A percentile compares a stretch with the other conserved stretches of the same genome.
phyloP scores from a whole-genome alignment of 1,140 invertebrate species.

The Trachymyrmex septentrionalis region DNA sequence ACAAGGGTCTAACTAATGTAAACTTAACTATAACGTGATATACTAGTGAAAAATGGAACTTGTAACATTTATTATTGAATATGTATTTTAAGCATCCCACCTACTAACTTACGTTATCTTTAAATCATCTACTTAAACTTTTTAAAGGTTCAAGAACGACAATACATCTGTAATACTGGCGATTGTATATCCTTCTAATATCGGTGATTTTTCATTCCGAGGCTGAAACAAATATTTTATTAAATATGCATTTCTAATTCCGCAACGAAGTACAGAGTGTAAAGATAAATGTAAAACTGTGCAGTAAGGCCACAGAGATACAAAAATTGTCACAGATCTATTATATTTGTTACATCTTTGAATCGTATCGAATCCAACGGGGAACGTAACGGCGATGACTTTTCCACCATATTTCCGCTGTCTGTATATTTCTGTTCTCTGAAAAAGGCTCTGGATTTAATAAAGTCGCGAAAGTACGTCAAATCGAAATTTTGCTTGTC shows the following conservation, averaged over 20 bases:
- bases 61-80: too few species aligned
- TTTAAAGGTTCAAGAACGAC: too few species aligned
- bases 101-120: too few species aligned
- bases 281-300: background rate
- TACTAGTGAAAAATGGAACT: too few species aligned
- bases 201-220: background rate
- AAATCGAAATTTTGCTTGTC: slow-evolving; percentile 5
- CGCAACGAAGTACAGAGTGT: background rate
- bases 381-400: background rate
- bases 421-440: background rate
- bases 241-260: background rate
- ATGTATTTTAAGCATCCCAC: too few species aligned
- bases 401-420: slow-evolving; percentile 5
- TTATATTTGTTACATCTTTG: background rate
- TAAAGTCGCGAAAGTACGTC: slow-evolving; percentile 26
- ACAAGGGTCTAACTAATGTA: too few species aligned
- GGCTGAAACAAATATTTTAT: background rate
- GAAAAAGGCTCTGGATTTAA: background rate
- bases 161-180: too few species aligned
- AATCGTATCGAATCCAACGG: background rate
- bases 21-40: too few species aligned
- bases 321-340: background rate
- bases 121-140: too few species aligned
- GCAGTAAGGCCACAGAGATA: background rate
- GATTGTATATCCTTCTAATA: background rate